Conservation (phyloP, 1,140 invertebrate species). For the Pogonognathellus flavescens region DNA sequence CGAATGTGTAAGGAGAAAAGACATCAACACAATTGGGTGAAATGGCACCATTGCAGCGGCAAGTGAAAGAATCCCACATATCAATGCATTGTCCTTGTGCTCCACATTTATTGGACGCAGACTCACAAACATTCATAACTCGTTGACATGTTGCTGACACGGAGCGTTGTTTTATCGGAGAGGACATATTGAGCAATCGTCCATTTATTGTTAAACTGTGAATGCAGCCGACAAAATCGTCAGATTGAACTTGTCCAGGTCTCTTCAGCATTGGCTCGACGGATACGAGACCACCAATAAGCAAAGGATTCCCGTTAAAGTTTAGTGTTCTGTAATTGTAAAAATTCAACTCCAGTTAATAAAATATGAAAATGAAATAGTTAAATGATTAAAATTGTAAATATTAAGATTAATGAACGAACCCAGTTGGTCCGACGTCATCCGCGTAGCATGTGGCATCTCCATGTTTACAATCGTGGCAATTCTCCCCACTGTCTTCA, state of each 20-base stretch:
- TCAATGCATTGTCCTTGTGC: conserved; percentile 82
- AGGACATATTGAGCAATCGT: conserved; percentile 82
- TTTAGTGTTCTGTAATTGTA: conserved; percentile 83
- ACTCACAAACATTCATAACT: conserved; percentile 73
- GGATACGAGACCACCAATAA: conserved; percentile 86
- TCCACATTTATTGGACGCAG: conserved; percentile 75
- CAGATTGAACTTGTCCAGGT: conserved; percentile 88
- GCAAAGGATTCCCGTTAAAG: conserved; percentile 88
- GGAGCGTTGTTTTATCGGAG: conserved; percentile 79
- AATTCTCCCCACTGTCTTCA: conserved; percentile 86
- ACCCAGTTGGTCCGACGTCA: conserved; percentile 87
- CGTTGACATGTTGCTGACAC: conserved; percentile 83
- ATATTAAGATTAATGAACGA: conserved; percentile 68
- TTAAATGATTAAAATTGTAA: conserved; percentile 53
- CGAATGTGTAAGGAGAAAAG: conserved; percentile 83
- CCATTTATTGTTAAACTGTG: conserved; percentile 91
- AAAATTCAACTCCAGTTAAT: conserved; percentile 35
- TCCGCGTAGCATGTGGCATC: conserved; percentile 85
- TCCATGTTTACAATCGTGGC: conserved; percentile 85
- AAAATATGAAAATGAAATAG: conserved; percentile 37
- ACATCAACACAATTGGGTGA: conserved; percentile 85
- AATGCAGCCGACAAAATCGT: conserved; percentile 93
- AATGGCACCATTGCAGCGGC: conserved; percentile 75
- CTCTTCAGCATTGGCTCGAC: conserved; percentile 88
- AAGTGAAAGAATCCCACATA: conserved; percentile 78